A percentile compares a stretch with the other conserved stretches of the same genome.
These are phyloP conservation scores for Discoglossus pictus DNA, from an alignment of 2,797 vertebrate genomes.

Conservation along the genomic window DNA sequence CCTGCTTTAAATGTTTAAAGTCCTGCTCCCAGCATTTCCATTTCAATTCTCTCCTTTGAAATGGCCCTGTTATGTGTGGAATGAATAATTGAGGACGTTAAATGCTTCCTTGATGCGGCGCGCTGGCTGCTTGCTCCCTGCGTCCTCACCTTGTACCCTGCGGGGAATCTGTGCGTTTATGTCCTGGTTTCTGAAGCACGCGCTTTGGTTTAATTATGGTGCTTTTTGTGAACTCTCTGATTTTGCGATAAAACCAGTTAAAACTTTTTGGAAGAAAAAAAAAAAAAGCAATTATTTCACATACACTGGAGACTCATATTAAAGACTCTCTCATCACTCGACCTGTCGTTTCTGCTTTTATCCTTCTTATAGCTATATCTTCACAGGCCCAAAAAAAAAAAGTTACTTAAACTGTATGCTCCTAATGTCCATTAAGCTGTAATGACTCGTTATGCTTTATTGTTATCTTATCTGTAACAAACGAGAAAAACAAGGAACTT, in stretches of 20 bases:
- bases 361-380: slow-evolving; percentile 4
- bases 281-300: slow-evolving; percentile 28
- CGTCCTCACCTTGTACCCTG: slow-evolving; percentile 18
- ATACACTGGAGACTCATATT: background rate
- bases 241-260: background rate
- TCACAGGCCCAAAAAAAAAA: slow-evolving; percentile 5
- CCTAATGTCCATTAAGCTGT: slow-evolving; percentile 28
- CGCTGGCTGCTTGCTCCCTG: background rate
- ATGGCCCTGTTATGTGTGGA: background rate
- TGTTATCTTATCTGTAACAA: background rate
- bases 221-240: background rate
- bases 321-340: slow-evolving; percentile 2
- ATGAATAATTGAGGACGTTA: slow-evolving; percentile 41
- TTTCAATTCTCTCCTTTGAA: slow-evolving; percentile 30
- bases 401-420: slow-evolving; percentile 13
- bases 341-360: slow-evolving; percentile 6
- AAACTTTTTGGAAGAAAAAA: slow-evolving; percentile 8
- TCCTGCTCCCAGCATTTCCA: slow-evolving; percentile 11
- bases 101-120: slow-evolving; percentile 9
- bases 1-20: slow-evolving; percentile 40
- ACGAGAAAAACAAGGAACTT: background rate
- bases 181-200: background rate
- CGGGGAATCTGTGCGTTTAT: background rate
- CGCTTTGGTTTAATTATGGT: slow-evolving; percentile 23
- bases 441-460: slow-evolving; percentile 14